Percentiles rank a stretch among this genome's conserved stretches.
phyloP scores from a whole-genome alignment of 2,888 invertebrate genomes.

The Vanessa cardui region DNA sequence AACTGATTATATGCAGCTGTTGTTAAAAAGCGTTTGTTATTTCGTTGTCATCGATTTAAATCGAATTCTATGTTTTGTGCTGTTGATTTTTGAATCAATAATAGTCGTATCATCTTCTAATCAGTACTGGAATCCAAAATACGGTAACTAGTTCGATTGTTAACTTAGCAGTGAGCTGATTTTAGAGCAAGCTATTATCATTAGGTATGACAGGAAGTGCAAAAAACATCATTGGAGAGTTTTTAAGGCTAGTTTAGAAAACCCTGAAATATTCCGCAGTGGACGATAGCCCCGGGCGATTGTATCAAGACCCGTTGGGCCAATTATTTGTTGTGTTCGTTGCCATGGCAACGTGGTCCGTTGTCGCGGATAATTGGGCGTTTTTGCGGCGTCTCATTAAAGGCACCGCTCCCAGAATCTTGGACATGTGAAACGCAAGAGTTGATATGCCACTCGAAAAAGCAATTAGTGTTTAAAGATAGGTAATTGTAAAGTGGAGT shows the following conservation, averaged over 20 bases:
- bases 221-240: background rate
- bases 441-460: slow-evolving; percentile 34
- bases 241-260: background rate
- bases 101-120: too few relatives aligned
- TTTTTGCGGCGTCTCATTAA: slow-evolving; percentile 45
- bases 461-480: slow-evolving; percentile 34
- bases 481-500: slow-evolving; percentile 25
- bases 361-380: slow-evolving; percentile 40
- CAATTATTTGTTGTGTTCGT: slow-evolving; percentile 65
- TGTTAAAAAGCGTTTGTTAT: too few relatives aligned
- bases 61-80: too few relatives aligned
- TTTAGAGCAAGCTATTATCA: background rate
- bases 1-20: too few relatives aligned
- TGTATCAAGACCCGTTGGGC: slow-evolving; percentile 53
- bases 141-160: too few relatives aligned
- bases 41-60: too few relatives aligned
- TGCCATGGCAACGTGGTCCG: slow-evolving; percentile 60
- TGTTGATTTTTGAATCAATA: too few relatives aligned
- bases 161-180: too few relatives aligned
- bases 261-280: slow-evolving; percentile 18
- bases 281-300: slow-evolving; percentile 42
- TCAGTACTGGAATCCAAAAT: too few relatives aligned
- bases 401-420: slow-evolving; percentile 32
- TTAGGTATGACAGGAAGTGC: too few relatives aligned
- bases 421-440: slow-evolving; percentile 38